Evolutionary conservation across 2,113 vertebrate genomes (phyloP).

Genomic region (Gavialis gangeticus): DNA sequence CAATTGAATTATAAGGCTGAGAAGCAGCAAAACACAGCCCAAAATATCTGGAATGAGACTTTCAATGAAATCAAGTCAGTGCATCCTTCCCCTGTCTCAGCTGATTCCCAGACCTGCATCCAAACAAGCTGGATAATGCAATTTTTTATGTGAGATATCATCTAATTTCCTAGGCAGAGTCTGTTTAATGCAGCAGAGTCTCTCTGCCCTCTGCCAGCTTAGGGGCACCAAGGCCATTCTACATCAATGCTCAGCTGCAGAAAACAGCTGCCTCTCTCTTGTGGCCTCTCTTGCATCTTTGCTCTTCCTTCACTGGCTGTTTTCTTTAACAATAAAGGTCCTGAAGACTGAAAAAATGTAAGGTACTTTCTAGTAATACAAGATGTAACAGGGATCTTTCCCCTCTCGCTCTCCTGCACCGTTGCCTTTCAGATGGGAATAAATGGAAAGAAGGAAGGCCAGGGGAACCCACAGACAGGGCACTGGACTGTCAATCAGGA

Average conservation of each 20-base stretch:
- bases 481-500: not conserved
- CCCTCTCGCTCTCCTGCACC: not conserved
- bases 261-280: not conserved
- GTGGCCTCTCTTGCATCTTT: not conserved
- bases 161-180: not conserved
- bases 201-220: not conserved
- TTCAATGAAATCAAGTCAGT: not conserved
- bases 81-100: fast-evolving
- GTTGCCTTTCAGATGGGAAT: fast-evolving
- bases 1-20: not conserved
- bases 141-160: not conserved
- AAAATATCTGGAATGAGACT: fast-evolving
- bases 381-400: not conserved
- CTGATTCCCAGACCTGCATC: not conserved
- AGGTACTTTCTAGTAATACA: not conserved
- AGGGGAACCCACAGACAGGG: not conserved
- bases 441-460: fast-evolving
- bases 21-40: not conserved
- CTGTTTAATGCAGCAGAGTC: not conserved
- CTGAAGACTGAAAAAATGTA: not conserved
- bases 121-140: not conserved
- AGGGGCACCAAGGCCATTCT: not conserved
- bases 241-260: not conserved
- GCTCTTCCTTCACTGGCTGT: fast-evolving
- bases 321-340: not conserved